Base-by-base conservation (phyloP, 92 coral and sea anemone genomes). In the Palythoa grandis region DNA sequence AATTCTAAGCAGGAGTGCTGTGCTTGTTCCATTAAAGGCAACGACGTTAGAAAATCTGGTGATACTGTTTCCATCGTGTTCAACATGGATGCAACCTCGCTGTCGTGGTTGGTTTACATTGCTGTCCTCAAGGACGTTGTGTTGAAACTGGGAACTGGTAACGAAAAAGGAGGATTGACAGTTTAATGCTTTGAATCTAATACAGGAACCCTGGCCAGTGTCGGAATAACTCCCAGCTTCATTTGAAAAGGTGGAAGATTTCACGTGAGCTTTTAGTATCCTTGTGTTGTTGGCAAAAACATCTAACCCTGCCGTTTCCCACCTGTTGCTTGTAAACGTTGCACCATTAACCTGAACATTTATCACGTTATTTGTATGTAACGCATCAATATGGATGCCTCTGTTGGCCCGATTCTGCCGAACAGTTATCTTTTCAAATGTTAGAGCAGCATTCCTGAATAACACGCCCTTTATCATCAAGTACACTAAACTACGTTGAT, bases 21-120 rank as follows among this genome's bases (percentile, higher is more conserved):
- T 53, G 52, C 82, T 77, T 56, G 52, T 57, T 15, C 82, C 82
- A 53, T 77, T 57, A 53, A 43, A 53, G 22, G 82, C 15, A n/a
- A 54, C 68, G 53, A 77, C 82, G 9, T 57, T 3, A n/a, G 39
- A 29, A 29, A 77, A 68, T 53, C 48, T 77, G 10, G 82, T 77
- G 48, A 77, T 16, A 17, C 82, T 77, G 24, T 77, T 54, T 7
- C 82, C 82, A 23, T 77, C 82, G 67, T 77, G 47, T 57, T 77
- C 82, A 77, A 77, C 82, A 38, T 57, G 82, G 2, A 77, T 77
- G 37, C 70, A 77, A 20, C 82, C 82, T 60, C 68, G 47, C 43
- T 77, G 82, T 24, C 19, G 5, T 16, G 69, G 24, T 35, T 77
- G 29, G n/a, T 17, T 35, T 5, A 2, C 68, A 25, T 2, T 17